A percentile compares a stretch with the other conserved stretches of the same genome.
Conservation (phyloP, 2,113 vertebrate species). For the Nanger granti region DNA sequence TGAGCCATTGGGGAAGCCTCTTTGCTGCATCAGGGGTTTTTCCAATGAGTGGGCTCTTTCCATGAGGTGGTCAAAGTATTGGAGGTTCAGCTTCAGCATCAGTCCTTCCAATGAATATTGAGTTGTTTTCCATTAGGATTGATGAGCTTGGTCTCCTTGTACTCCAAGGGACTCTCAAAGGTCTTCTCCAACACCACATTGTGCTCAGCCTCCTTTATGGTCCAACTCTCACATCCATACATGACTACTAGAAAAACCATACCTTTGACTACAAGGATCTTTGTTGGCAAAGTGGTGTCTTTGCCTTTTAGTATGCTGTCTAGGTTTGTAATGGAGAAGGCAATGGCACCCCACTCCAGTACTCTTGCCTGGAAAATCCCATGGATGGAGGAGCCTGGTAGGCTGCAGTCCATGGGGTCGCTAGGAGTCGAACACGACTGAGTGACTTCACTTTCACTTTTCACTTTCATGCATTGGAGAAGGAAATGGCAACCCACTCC, state of each 20-base stretch:
- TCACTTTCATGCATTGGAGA: no score
- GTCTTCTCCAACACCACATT: background rate
- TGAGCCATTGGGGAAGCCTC: background rate
- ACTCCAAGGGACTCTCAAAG: background rate
- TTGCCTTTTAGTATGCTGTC: background rate
- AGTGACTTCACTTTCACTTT: no score
- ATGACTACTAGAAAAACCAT: background rate
- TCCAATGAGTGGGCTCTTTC: background rate
- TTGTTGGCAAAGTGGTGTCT: background rate
- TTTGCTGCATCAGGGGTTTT: background rate
- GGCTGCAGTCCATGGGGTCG: no score
- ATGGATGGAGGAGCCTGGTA: no score
- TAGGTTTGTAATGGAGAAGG: background rate
- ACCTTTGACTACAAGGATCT: background rate
- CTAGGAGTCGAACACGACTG: rapidly evolving
- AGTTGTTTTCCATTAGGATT: background rate
- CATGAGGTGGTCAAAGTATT: background rate
- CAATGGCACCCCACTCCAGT: no score
- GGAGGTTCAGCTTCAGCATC: background rate
- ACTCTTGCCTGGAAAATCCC: no score
- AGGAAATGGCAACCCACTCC: no score
- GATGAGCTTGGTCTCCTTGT: rapidly evolving
- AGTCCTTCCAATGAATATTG: background rate
- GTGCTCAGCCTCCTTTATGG: background rate
- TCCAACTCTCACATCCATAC: background rate